These are phyloP conservation scores for Pipra filicauda DNA, from an alignment of 2,113 vertebrate genomes.

Conservation along the genomic window DNA sequence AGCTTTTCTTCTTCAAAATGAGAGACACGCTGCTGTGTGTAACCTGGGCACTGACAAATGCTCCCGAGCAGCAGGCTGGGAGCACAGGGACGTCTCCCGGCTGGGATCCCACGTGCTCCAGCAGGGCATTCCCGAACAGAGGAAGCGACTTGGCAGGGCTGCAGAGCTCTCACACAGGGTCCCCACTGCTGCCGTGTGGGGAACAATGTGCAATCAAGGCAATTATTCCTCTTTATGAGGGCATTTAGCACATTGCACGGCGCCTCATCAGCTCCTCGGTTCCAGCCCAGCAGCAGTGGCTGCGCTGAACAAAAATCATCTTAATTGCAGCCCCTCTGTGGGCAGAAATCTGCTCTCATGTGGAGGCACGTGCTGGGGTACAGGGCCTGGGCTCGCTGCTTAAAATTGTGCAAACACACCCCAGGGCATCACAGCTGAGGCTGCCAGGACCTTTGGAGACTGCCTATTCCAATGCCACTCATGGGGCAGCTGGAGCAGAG, in stretches of 20 bases:
- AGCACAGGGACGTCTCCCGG: neutral
- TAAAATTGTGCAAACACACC: neutral
- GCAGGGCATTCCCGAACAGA: neutral
- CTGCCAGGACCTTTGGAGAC: neutral
- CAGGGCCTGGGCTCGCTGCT: neutral
- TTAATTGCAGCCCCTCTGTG: neutral
- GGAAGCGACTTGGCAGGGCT: neutral
- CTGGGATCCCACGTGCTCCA: neutral
- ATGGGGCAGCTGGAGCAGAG: neutral
- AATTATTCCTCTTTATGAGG: neutral
- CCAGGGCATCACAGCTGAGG: neutral
- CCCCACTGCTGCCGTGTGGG: neutral
- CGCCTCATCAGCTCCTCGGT: neutral
- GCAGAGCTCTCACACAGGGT: neutral
- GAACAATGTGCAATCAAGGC: conserved; percentile 33
- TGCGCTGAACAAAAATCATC: neutral
- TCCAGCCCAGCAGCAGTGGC: neutral
- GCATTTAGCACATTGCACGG: neutral
- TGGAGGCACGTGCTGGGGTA: neutral
- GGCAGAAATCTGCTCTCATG: neutral
- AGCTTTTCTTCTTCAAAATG: neutral
- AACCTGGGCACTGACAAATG: neutral
- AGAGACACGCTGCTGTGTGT: neutral
- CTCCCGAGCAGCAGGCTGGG: accelerated
- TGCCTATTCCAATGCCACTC: neutral